phyloP scores from a whole-genome alignment of 2,888 invertebrate genomes.

The Mythimna pallens region DNA sequence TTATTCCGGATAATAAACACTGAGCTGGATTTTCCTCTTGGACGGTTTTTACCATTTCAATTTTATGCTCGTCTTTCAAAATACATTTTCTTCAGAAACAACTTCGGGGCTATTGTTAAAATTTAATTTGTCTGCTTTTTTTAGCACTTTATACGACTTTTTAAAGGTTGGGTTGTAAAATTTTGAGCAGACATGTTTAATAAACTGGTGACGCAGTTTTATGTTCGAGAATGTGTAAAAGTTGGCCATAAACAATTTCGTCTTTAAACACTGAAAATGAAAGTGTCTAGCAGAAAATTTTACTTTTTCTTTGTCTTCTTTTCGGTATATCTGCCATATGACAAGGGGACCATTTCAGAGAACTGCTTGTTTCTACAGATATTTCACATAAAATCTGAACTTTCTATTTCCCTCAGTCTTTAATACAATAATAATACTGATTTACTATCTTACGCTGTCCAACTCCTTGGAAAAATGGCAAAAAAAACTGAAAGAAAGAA shows the following conservation, averaged over 20 bases:
- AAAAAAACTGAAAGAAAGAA: no score
- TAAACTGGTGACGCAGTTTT: constrained; percentile 31
- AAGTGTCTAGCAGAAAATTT: constrained; percentile 16
- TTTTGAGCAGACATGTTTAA: constrained; percentile 24
- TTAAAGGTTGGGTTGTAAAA: constrained; percentile 21
- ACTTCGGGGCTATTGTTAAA: not conserved
- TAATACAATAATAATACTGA: no score
- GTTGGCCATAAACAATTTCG: constrained; percentile 30
- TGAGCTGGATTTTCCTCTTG: constrained; percentile 27
- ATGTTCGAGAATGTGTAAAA: constrained; percentile 32
- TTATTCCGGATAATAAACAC: constrained; percentile 31
- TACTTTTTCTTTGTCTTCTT: not conserved
- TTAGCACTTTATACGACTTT: constrained; percentile 1
- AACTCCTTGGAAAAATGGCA: no score
- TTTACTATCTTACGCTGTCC: no score
- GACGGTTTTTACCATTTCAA: constrained; percentile 15
- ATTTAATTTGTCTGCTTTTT: constrained; percentile 9
- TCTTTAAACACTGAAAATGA: constrained; percentile 26
- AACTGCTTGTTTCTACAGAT: no score
- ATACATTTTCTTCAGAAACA: constrained; percentile 10
- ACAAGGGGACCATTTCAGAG: not conserved
- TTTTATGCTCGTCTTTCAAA: constrained; percentile 15
- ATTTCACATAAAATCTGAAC: no score
- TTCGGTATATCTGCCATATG: no score
- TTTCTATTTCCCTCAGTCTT: no score